Conservation (phyloP, 2,888 invertebrate genomes). For the Himalopsyche japonica region DNA sequence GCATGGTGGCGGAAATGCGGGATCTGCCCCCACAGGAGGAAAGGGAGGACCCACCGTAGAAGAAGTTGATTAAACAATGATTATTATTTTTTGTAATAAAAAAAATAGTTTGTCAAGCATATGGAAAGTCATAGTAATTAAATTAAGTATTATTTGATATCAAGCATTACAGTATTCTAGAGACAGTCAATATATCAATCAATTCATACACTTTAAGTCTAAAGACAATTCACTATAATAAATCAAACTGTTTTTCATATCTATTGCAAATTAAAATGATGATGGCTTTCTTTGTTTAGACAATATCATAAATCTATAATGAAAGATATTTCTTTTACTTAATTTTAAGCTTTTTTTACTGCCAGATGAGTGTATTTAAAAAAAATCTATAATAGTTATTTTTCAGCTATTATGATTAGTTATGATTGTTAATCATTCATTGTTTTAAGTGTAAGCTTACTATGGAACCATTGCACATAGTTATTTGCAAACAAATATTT, state of each 20-base stretch:
- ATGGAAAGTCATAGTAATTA: neutral
- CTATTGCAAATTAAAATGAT: neutral
- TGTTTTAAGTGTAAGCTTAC: too few species aligned
- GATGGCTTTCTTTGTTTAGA: neutral
- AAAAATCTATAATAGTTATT: neutral
- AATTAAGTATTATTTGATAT: too few species aligned
- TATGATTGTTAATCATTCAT: too few species aligned
- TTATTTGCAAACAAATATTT: too few species aligned
- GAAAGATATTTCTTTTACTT: neutral
- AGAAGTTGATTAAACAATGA: constrained; percentile 64
- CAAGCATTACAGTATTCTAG: too few species aligned
- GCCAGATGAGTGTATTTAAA: neutral
- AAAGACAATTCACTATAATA: too few species aligned
- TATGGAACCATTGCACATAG: too few species aligned
- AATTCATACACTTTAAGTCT: too few species aligned
- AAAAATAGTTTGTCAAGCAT: neutral
- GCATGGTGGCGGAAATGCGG: constrained; percentile 62
- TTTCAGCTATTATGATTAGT: neutral
- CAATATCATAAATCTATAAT: neutral
- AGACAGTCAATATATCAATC: too few species aligned
- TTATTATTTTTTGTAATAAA: neutral
- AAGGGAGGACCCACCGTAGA: constrained; percentile 67
- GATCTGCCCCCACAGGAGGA: constrained; percentile 46
- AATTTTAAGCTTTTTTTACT: neutral
- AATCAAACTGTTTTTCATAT: too few species aligned